A percentile compares a stretch with the other conserved stretches of the same genome.
Conservation (phyloP, 2,888 invertebrate genomes). For the Rhopalosiphum nymphaeae region DNA sequence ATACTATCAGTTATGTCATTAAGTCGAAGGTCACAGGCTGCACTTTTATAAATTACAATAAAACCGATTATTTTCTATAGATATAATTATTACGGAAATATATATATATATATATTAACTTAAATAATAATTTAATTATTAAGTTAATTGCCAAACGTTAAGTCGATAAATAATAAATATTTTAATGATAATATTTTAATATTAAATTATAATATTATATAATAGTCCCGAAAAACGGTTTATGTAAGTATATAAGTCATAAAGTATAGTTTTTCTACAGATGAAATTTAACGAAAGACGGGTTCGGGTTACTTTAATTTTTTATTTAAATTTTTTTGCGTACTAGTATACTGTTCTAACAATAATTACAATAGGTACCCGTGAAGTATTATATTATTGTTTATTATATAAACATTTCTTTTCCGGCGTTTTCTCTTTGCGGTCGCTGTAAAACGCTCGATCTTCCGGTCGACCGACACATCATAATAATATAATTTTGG, state of each 20-base stretch:
- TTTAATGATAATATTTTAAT: not conserved
- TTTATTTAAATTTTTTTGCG: not conserved
- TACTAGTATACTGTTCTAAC: not conserved
- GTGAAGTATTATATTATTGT: not conserved
- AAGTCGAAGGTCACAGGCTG: slow-evolving; percentile 14
- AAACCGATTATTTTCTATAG: not conserved
- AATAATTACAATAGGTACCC: not conserved
- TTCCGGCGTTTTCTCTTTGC: not conserved
- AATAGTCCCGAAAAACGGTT: not conserved
- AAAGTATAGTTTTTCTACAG: not conserved
- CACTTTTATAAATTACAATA: not conserved
- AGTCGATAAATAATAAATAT: not conserved
- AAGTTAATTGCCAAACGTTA: not conserved
- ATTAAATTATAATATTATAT: not conserved
- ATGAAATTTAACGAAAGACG: not conserved
- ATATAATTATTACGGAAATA: not conserved
- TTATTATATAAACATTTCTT: not conserved
- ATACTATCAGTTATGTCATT: slow-evolving; percentile 3
- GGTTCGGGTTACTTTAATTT: not conserved
- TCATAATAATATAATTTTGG: not conserved
- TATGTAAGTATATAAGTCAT: not conserved
- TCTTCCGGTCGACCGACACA: not conserved
- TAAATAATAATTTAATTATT: not conserved
- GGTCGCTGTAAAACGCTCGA: not conserved
- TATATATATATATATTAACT: not conserved